Evolutionary conservation across 2,888 invertebrate species (phyloP), one percentile per base, ranked within the genome.

Genomic region (Argyra leucocephala): DNA sequence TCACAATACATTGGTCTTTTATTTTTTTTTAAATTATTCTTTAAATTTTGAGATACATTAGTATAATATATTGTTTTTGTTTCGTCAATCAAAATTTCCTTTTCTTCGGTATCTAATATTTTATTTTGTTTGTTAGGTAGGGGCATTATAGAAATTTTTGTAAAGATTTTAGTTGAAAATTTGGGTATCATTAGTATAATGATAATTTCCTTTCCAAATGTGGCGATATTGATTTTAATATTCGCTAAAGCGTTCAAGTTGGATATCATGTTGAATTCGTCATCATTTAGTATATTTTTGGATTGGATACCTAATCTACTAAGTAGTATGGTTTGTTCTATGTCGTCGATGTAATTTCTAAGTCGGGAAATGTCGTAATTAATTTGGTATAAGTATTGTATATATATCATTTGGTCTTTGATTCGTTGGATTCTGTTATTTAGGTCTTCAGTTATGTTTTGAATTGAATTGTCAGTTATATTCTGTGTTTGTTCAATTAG

Each of bases 321-420:
- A 1, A 26, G 57, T 31, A 67, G 36, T 22, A 65, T 65, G 9
- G 63, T 57, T 22, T 60, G 63, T 24, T 61, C 60, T 1, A 67
- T 61, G 26, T 67, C 63, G 57, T 67, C 63, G 36, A 67, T 24
- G 31, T 65, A 63, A 24, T 65, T 63, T 62, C 37, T 63, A 10
- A 66, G 63, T 18, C 62, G 23, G 37, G 21, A 26, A 24, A 66
- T 64, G 26, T 60, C 66, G 26, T 63, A 62, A 61, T 65, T 62
- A 18, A 65, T 64, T 63, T 65, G 67, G n/a, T 66, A 67, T 37
- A 65, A 23, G 21, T 66, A 58, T 64, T 64, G 48, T 22, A 64
- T 26, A 31, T 63, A 64, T 26, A 31, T 63, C 48, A 66, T 57
- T 64, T 65, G 66, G 21, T 67, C 64, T 57, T 67, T 63, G 22